Percentiles rank a stretch among this genome's conserved stretches.
phyloP scores from a whole-genome alignment of 2,113 vertebrate species.

The Cyprinus carpio region DNA sequence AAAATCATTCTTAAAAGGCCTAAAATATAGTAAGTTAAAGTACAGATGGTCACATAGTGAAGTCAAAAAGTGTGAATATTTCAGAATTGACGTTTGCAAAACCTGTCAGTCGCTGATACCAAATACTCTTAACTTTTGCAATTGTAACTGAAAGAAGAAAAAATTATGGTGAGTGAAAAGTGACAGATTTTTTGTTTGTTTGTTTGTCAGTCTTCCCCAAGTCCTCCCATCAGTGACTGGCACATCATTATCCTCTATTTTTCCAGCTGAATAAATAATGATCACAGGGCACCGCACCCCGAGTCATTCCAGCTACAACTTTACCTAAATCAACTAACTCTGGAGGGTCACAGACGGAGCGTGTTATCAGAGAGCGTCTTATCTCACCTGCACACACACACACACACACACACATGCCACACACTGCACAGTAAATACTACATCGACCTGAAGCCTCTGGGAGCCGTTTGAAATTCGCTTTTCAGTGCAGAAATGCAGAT shows the following conservation, averaged over 20 bases:
- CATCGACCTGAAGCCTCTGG: slow-evolving; percentile 68
- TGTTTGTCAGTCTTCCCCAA: slow-evolving; percentile 47
- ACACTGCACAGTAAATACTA: slow-evolving; percentile 65
- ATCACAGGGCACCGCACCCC: slow-evolving; percentile 47
- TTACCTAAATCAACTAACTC: slow-evolving; percentile 55
- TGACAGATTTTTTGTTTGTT: background rate
- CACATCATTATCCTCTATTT: slow-evolving; percentile 70
- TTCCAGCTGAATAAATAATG: slow-evolving; percentile 68
- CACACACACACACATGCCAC: slow-evolving; percentile 34
- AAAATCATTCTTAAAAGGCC: no score
- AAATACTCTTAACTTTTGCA: no score
- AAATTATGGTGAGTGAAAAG: background rate
- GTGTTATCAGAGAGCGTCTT: slow-evolving; percentile 70
- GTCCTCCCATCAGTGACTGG: slow-evolving; percentile 31
- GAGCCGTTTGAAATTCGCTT: slow-evolving; percentile 66
- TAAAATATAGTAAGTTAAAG: no score
- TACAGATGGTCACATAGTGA: no score
- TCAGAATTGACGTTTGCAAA: no score
- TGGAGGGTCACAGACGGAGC: slow-evolving; percentile 64
- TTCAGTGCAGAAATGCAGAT: slow-evolving; percentile 64
- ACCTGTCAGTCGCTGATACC: no score
- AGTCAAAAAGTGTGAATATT: no score
- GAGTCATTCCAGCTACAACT: background rate
- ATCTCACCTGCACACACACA: slow-evolving; percentile 59
- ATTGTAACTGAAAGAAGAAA: background rate